Conservation (phyloP, 2,888 invertebrate species). For the Megaustenia siamemsis region DNA sequence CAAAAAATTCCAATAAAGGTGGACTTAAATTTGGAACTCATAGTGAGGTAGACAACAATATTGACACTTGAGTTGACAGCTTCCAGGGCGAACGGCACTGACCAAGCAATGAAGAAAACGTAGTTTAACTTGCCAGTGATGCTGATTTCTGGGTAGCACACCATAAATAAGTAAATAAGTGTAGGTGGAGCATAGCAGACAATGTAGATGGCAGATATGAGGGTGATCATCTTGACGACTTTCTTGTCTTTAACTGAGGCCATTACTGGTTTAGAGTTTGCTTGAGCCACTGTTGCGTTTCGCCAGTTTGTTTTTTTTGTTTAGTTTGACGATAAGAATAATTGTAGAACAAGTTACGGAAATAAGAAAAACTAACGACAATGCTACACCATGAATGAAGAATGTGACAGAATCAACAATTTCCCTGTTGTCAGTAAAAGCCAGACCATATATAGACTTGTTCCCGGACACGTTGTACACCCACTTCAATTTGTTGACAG, state of each 20-base stretch:
- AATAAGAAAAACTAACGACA: background rate
- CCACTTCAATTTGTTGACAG: background rate
- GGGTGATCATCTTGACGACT: slow-evolving; percentile 1
- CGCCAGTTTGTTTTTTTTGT: slow-evolving; percentile 15
- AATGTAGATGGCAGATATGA: background rate
- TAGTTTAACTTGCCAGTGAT: background rate
- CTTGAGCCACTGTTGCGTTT: background rate
- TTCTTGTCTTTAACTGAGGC: background rate
- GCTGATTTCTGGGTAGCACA: background rate
- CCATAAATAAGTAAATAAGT: background rate
- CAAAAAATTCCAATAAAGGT: background rate
- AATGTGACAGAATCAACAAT: background rate
- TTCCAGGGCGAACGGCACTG: background rate
- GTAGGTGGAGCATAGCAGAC: background rate
- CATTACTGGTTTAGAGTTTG: background rate
- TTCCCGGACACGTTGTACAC: background rate
- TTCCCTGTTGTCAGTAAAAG: background rate
- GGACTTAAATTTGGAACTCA: slow-evolving; percentile 21
- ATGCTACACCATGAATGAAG: background rate
- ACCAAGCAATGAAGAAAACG: background rate
- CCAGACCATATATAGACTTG: background rate
- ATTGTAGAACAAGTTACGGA: background rate
- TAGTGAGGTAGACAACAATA: background rate
- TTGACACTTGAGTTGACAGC: background rate
- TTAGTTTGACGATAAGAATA: background rate